Percentiles rank a stretch among this genome's conserved stretches.
Conservation (phyloP, 2,113 vertebrate genomes). For the Microcebus murinus region DNA sequence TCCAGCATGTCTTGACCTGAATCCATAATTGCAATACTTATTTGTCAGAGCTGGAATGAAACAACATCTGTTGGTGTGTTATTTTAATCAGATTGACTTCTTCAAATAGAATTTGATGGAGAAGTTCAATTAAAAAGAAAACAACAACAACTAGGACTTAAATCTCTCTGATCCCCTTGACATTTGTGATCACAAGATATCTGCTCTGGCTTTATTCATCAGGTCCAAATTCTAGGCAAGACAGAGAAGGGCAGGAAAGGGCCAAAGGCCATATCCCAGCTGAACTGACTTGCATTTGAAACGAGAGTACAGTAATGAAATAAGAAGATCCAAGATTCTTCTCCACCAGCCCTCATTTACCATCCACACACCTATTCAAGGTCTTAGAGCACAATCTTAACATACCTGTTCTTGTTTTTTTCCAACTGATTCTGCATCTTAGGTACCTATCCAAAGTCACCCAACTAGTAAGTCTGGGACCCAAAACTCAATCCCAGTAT, state of each 20-base stretch:
- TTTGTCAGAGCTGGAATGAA: neutral
- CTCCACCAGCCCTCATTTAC: rapidly evolving
- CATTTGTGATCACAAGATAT: neutral
- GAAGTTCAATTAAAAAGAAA: neutral
- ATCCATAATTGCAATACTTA: neutral
- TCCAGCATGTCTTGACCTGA: neutral
- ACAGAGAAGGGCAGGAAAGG: neutral
- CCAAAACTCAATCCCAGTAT: neutral
- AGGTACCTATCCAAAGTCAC: neutral
- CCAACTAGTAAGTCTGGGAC: neutral
- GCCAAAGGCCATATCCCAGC: neutral
- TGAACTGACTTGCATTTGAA: neutral
- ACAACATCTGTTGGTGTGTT: neutral
- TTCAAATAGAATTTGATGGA: neutral
- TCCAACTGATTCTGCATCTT: neutral
- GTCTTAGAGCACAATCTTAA: neutral
- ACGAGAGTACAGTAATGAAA: neutral
- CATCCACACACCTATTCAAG: neutral
- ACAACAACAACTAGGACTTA: neutral
- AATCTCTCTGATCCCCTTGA: neutral
- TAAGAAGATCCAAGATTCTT: neutral
- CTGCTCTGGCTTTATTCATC: neutral
- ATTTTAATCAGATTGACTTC: neutral
- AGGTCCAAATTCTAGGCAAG: neutral
- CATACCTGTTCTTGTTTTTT: neutral